Percentiles rank a stretch among this genome's conserved stretches.
These are phyloP conservation scores for Tadarida brasiliensis DNA, from an alignment of 2,797 vertebrate genomes.

Conservation along the genomic window DNA sequence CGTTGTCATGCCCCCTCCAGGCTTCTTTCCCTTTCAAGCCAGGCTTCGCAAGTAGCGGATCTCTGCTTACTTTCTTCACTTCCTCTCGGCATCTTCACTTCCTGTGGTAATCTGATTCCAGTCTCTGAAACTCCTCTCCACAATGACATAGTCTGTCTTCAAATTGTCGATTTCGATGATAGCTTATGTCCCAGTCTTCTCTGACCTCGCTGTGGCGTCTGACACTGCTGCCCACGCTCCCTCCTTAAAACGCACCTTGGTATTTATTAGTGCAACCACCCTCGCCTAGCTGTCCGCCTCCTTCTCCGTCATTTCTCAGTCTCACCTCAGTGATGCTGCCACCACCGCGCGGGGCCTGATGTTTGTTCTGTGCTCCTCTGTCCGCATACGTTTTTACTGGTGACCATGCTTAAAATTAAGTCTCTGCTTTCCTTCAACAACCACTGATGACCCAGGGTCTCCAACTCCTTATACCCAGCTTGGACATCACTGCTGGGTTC, in stretches of 20 bases:
- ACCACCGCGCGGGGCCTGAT: neutral
- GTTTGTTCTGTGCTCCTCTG: neutral
- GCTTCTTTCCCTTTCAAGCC: neutral
- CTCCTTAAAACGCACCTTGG: neutral
- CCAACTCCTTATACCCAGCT: neutral
- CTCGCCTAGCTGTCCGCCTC: neutral
- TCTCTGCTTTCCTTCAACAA: neutral
- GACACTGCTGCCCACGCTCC: neutral
- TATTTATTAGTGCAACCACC: no score
- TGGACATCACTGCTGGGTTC: neutral
- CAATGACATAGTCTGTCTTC: constrained; percentile 8
- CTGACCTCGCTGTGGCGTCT: neutral
- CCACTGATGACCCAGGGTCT: neutral
- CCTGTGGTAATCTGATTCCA: neutral
- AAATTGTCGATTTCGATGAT: neutral
- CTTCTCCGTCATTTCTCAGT: neutral
- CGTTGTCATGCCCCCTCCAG: neutral
- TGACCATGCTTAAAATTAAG: neutral
- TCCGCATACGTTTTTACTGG: neutral
- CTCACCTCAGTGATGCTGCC: neutral
- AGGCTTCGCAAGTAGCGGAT: neutral
- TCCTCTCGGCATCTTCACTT: neutral
- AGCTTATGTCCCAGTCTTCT: neutral
- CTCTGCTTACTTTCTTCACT: neutral
- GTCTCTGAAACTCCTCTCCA: neutral